Percentiles rank a stretch among this genome's conserved stretches.
phyloP scores from a whole-genome alignment of 2,113 vertebrate genomes.

The Todiramphus saurophagus region DNA sequence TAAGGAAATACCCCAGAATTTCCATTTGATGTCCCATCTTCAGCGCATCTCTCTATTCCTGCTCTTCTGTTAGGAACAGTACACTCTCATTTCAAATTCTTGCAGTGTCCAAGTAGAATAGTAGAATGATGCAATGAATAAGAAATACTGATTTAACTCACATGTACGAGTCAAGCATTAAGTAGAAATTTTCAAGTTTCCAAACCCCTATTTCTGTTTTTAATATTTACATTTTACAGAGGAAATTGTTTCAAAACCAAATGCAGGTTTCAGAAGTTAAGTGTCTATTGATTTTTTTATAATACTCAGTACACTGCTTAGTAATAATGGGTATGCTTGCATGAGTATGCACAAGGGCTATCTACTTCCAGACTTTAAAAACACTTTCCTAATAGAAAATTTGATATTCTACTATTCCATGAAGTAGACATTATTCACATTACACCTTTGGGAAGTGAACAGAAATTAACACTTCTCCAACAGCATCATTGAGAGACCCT shows the following conservation, averaged over 20 bases:
- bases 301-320: not conserved
- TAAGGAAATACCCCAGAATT: not conserved
- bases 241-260: not conserved
- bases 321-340: not conserved
- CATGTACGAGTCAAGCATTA: not conserved
- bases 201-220: not conserved
- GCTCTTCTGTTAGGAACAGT: not conserved
- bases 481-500: not conserved
- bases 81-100: not conserved
- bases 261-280: not conserved
- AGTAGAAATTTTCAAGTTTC: not conserved
- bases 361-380: not conserved
- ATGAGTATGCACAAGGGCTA: rapidly evolving
- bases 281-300: not conserved
- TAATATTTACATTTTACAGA: not conserved
- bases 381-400: not conserved
- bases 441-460: not conserved
- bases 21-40: not conserved
- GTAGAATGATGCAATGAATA: not conserved
- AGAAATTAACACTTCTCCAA: not conserved
- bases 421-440: not conserved
- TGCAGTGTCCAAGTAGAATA: not conserved
- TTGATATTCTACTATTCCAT: not conserved
- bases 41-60: not conserved
- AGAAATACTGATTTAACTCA: not conserved